Conservation (phyloP, 2,888 invertebrate genomes). For the Allacma fusca region DNA sequence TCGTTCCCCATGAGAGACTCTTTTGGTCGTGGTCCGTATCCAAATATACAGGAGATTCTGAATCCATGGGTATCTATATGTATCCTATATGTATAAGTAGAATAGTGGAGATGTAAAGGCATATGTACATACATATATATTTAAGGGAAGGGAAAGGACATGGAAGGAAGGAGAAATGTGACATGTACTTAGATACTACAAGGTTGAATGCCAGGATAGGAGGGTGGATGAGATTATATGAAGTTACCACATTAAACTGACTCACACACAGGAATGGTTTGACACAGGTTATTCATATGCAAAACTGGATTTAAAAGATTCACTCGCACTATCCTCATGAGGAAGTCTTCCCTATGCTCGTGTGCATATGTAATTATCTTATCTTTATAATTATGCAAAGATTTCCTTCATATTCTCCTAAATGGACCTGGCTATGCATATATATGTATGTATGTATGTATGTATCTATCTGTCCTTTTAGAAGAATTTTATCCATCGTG, state of each 20-base stretch:
- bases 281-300: conserved; percentile 38
- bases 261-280: not conserved
- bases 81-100: too few species aligned
- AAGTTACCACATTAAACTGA: not conserved
- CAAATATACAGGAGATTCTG: not conserved
- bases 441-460: too few species aligned
- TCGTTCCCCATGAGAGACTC: conserved; percentile 5
- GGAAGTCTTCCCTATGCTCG: conserved; percentile 18
- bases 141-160: too few species aligned
- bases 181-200: too few species aligned
- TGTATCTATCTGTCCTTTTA: too few species aligned
- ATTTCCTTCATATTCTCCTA: not conserved
- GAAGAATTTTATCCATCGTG: too few species aligned
- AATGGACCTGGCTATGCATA: not conserved
- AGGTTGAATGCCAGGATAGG: too few species aligned
- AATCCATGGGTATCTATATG: too few species aligned
- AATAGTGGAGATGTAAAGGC: too few species aligned
- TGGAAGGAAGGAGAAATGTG: too few species aligned
- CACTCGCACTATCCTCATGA: conserved; percentile 36
- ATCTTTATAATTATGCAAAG: not conserved
- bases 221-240: too few species aligned
- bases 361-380: not conserved
- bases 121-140: too few species aligned
- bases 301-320: conserved; percentile 45
- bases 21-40: conserved; percentile 16